Evolutionary conservation across 2,113 vertebrate genomes (phyloP).

Genomic region (Aegotheles bennettii): DNA sequence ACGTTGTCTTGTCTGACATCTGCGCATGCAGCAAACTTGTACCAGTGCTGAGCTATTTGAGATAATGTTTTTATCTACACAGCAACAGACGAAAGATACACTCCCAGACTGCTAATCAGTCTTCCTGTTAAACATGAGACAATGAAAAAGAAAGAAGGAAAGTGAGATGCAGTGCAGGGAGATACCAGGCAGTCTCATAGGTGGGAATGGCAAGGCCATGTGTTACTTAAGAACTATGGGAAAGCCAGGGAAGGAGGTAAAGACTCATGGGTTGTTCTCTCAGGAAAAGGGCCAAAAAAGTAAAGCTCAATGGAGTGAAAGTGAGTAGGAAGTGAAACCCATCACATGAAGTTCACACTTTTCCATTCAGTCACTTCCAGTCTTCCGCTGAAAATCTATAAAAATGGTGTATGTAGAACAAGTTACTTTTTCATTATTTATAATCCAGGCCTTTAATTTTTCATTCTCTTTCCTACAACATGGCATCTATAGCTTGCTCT

Average conservation of each 20-base stretch:
- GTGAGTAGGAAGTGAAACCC: background rate
- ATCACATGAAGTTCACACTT: background rate
- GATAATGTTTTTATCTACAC: background rate
- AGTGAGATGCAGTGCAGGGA: background rate
- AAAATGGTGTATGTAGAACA: background rate
- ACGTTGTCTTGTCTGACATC: background rate
- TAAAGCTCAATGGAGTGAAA: background rate
- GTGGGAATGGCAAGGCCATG: background rate
- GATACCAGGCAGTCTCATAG: background rate
- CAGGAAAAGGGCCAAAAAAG: background rate
- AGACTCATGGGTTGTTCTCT: background rate
- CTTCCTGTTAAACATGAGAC: background rate
- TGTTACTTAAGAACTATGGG: background rate
- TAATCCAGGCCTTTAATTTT: background rate
- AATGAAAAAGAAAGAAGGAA: background rate
- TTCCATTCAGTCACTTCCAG: background rate
- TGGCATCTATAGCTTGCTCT: background rate
- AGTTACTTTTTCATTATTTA: background rate
- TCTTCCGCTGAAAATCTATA: background rate
- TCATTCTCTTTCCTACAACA: background rate
- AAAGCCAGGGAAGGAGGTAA: background rate
- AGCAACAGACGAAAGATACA: background rate
- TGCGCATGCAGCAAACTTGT: background rate
- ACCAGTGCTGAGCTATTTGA: background rate
- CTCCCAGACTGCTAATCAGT: background rate